These are phyloP conservation scores for Rhadina sibilatrix DNA, from an alignment of 2,113 vertebrate species.

Conservation along the genomic window DNA sequence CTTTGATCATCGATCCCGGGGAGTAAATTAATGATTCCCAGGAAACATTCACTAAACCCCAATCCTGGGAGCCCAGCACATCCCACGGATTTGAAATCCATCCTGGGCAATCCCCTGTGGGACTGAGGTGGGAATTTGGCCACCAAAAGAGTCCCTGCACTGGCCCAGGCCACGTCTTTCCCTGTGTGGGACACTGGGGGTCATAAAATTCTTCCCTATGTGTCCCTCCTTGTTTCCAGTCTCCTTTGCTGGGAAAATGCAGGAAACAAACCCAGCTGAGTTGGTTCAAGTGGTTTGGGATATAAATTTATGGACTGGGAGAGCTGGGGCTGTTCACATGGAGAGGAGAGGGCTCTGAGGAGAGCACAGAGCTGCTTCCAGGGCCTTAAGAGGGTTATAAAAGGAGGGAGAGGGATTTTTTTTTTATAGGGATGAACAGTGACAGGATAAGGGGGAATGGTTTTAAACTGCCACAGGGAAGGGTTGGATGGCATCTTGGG, in stretches of 20 bases:
- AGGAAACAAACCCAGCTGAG: background rate
- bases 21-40: background rate
- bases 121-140: background rate
- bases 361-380: rapidly evolving
- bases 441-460: background rate
- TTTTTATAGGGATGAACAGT: background rate
- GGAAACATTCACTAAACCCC: background rate
- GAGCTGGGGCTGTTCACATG: background rate
- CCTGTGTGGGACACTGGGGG: rapidly evolving
- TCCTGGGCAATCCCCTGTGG: rapidly evolving
- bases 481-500: rapidly evolving
- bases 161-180: rapidly evolving
- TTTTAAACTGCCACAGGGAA: background rate
- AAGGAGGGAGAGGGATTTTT: background rate
- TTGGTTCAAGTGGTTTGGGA: background rate
- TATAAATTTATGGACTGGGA: background rate
- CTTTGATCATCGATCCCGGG: background rate
- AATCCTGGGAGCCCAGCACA: rapidly evolving
- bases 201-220: background rate
- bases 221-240: background rate
- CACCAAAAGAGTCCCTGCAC: background rate
- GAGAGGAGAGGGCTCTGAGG: no score
- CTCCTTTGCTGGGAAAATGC: background rate
- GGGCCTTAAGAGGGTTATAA: rapidly evolving
- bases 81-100: background rate